phyloP scores from a whole-genome alignment of 2,797 vertebrate species.

The Falco berigora region DNA sequence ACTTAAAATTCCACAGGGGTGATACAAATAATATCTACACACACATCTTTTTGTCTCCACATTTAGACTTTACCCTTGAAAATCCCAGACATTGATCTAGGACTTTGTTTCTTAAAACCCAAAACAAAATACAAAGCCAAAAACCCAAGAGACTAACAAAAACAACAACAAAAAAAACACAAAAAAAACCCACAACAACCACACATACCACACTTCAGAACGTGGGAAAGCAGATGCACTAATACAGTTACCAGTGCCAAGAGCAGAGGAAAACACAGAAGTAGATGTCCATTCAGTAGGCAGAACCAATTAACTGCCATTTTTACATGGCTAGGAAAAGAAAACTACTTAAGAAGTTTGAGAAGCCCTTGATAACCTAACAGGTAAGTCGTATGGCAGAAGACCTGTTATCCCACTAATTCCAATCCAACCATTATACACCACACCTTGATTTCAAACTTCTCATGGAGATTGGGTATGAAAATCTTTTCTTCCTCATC shows the following conservation, averaged over 20 bases:
- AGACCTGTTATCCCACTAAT: neutral
- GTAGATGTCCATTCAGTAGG: neutral
- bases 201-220: neutral
- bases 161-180: too few relatives aligned
- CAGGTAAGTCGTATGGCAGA: neutral
- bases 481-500: conserved; percentile 91
- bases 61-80: neutral
- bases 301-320: neutral
- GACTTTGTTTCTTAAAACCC: neutral
- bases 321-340: neutral
- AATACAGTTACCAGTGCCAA: neutral
- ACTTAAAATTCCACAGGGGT: neutral
- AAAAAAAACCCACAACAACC: neutral
- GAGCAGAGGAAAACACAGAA: neutral
- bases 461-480: conserved; percentile 85
- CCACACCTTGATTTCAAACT: conserved; percentile 93
- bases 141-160: too few relatives aligned
- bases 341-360: neutral
- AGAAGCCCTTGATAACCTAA: neutral
- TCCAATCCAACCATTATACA: neutral
- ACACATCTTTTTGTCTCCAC: neutral
- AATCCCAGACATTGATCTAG: neutral
- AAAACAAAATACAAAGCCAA: neutral
- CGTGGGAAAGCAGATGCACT: neutral
- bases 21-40: neutral